phyloP scores from a whole-genome alignment of 2,113 vertebrate species.

The Laticauda colubrina region DNA sequence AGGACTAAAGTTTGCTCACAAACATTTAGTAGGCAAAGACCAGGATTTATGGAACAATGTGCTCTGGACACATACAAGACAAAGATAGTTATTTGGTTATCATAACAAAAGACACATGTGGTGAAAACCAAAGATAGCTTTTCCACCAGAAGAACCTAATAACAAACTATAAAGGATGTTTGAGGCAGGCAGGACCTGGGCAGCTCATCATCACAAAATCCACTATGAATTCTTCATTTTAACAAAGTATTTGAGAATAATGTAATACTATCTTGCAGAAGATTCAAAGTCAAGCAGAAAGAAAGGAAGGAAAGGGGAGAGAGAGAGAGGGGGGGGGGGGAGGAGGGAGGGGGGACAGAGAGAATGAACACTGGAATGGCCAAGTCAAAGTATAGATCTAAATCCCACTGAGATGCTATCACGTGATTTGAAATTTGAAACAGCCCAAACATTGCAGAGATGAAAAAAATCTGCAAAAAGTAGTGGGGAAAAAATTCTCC shows the following conservation, averaged over 20 bases:
- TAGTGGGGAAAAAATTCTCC: neutral
- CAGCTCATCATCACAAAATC: neutral
- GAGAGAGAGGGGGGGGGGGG: too few species aligned
- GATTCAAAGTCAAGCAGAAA: neutral
- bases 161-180: neutral
- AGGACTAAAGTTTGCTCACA: neutral
- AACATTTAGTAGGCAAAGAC: neutral
- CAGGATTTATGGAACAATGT: neutral
- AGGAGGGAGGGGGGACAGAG: accelerated
- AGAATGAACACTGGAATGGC: neutral
- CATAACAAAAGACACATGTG: neutral
- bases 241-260: neutral
- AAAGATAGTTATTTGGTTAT: neutral
- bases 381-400: neutral
- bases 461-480: neutral
- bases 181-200: neutral
- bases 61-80: neutral
- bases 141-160: neutral
- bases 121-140: neutral
- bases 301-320: neutral
- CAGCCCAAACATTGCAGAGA: neutral
- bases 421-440: neutral
- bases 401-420: neutral
- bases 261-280: neutral
- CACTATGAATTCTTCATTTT: neutral